phyloP scores from a whole-genome alignment of 2,113 vertebrate species.

The Dicaeum eximium region DNA sequence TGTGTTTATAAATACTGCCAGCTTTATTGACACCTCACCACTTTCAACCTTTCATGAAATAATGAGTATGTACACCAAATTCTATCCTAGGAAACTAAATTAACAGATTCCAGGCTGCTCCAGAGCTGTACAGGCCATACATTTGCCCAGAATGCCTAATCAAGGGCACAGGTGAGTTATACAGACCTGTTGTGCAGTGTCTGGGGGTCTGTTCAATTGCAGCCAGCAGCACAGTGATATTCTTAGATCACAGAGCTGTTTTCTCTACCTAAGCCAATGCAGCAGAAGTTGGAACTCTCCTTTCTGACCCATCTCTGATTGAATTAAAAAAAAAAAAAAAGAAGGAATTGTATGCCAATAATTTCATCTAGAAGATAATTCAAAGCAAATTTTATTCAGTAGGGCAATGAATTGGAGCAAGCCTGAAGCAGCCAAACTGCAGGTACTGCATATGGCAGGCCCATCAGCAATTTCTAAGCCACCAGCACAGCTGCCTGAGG shows the following conservation, averaged over 20 bases:
- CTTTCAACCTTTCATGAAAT: not conserved
- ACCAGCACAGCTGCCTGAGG: conserved; percentile 41
- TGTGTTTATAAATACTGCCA: not conserved
- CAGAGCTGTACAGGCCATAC: not conserved
- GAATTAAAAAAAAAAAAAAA: not conserved
- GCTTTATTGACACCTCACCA: not conserved
- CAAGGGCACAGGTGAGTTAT: not conserved
- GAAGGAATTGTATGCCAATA: not conserved
- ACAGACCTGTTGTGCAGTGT: not conserved
- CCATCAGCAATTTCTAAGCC: conserved; percentile 5
- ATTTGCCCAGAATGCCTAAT: not conserved
- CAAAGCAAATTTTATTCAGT: conserved; percentile 55
- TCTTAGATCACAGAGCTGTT: not conserved
- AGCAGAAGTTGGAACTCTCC: not conserved
- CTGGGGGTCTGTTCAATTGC: not conserved
- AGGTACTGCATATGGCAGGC: conserved; percentile 37
- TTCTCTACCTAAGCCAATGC: not conserved
- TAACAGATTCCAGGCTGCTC: not conserved
- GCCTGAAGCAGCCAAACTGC: conserved; percentile 28
- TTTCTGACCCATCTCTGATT: not conserved
- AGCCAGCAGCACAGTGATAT: not conserved
- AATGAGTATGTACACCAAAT: not conserved
- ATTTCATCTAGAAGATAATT: conserved; percentile 42
- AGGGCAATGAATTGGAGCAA: conserved; percentile 26
- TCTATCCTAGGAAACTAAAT: not conserved